Conservation (phyloP, 92 coral and sea anemone species). For the Palythoa grandiflora region DNA sequence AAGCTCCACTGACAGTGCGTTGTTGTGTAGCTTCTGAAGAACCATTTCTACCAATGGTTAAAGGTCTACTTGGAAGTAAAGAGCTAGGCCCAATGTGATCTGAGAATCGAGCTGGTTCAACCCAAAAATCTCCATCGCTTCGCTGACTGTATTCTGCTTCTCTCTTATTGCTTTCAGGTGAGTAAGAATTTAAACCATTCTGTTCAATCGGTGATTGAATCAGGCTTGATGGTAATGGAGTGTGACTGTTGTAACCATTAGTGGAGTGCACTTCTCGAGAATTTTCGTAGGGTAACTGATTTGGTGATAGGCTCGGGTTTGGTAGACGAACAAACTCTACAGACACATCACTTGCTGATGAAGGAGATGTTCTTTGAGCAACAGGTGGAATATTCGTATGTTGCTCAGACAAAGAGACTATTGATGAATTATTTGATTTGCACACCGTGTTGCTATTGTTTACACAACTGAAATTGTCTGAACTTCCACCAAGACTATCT, state of each 20-base stretch:
- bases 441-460: not conserved
- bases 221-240: not conserved
- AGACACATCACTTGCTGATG: constrained; percentile 42
- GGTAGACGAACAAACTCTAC: constrained; percentile 47
- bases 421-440: constrained; percentile 2
- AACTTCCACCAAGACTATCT: not conserved
- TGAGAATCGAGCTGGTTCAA: constrained; percentile 25
- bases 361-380: constrained; percentile 7
- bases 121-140: constrained; percentile 33
- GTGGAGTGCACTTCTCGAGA: not conserved
- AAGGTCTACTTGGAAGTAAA: constrained; percentile 71
- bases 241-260: not conserved
- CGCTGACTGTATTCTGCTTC: not conserved
- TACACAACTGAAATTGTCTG: not conserved
- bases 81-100: not conserved
- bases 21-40: constrained; percentile 61
- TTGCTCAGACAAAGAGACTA: not conserved
- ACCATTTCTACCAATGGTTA: constrained; percentile 75
- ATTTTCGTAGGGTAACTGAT: not conserved
- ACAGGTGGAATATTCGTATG: not conserved
- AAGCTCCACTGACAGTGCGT: constrained; percentile 24
- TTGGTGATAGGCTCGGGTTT: constrained; percentile 20
- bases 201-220: not conserved
- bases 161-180: not conserved
- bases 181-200: not conserved